These are phyloP conservation scores for Ammodramus savannarum DNA, from an alignment of 2,113 vertebrate genomes.

Conservation along the genomic window DNA sequence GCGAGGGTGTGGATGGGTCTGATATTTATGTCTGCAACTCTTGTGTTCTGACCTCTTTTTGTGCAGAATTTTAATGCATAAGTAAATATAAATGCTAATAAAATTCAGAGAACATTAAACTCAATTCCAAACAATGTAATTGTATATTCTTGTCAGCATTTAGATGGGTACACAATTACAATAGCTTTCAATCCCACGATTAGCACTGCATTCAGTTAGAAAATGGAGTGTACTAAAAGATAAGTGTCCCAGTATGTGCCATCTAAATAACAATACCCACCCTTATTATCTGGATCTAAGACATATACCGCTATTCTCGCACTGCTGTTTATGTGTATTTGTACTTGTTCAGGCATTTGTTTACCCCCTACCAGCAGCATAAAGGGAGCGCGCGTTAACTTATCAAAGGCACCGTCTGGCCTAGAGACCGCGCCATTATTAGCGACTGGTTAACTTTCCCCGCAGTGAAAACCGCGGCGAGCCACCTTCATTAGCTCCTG, in stretches of 20 bases:
- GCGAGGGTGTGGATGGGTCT: conserved; percentile 11
- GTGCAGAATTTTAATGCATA: conserved; percentile 68
- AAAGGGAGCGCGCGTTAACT: conserved; percentile 76
- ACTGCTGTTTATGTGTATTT: conserved; percentile 71
- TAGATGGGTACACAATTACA: conserved; percentile 79
- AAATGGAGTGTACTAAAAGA: conserved; percentile 78
- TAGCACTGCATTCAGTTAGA: conserved; percentile 76
- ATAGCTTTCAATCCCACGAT: conserved; percentile 75
- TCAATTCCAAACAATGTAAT: conserved; percentile 75
- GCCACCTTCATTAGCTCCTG: conserved; percentile 60
- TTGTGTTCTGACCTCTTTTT: conserved; percentile 62
- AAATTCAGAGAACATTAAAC: conserved; percentile 74
- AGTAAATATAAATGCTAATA: conserved; percentile 77
- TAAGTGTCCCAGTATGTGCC: conserved; percentile 77
- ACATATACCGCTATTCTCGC: conserved; percentile 69
- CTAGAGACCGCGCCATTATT: conserved; percentile 72
- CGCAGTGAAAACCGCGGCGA: conserved; percentile 63
- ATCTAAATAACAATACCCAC: conserved; percentile 78
- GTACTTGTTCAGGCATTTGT: conserved; percentile 74
- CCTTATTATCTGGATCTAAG: conserved; percentile 75
- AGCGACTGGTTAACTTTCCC: conserved; percentile 76
- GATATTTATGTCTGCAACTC: conserved; percentile 54
- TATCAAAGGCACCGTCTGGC: conserved; percentile 74
- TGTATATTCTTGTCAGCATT: conserved; percentile 77
- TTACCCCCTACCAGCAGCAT: conserved; percentile 72